Base-by-base conservation (phyloP, 2,113 vertebrate species). In the Ellobius talpinus region DNA sequence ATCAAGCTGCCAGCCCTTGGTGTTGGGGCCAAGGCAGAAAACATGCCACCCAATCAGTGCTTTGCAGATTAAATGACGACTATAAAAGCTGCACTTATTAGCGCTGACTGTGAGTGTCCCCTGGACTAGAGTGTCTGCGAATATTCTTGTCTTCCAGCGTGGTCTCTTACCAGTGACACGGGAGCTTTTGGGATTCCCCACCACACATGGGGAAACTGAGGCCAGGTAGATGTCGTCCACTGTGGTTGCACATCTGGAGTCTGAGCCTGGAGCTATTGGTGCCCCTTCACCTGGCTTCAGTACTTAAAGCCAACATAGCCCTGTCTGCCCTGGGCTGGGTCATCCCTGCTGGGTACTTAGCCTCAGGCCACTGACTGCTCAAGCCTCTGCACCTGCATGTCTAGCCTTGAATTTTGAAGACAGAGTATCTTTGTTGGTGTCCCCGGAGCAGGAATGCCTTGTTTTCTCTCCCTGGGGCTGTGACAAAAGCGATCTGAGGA, bases 1-100 rank as follows among this genome's bases (percentile, higher is more conserved):
- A 72, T 33, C 45, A 24, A 0, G 10, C 65, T 87, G 31, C 29
- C 31, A 72, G 47, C 47, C 65, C 73, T 63, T 23, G 19, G 45
- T 5, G 55, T 84, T 84, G 39, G 52, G 70, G 52, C 17, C 33
- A 3, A 16, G 29, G n/a, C 42, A 10, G 14, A 2, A 17, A 23
- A 42, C 24, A 11, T 3, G 5, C 12, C 33, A 29, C 9, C 52
- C 42, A 9, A 0, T 24, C 81, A 21, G 58, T 33, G 33, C 47
- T 47, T 19, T 4, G 2, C 10, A 33, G 13, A 11, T 42, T 29
- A 82, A 81, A 78, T 42, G 29, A 0, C 0, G 29, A 45, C 17
- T 14, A 5, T 0, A 33, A 61, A 66, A 19, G 61, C 33, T 90
- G 63, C 21, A 24, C 55, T 50, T 76, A 74, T 4, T 68, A 68